These are phyloP conservation scores for Drosophila obscura DNA, from an alignment of 1,140 invertebrate genomes.

Conservation along the genomic window DNA sequence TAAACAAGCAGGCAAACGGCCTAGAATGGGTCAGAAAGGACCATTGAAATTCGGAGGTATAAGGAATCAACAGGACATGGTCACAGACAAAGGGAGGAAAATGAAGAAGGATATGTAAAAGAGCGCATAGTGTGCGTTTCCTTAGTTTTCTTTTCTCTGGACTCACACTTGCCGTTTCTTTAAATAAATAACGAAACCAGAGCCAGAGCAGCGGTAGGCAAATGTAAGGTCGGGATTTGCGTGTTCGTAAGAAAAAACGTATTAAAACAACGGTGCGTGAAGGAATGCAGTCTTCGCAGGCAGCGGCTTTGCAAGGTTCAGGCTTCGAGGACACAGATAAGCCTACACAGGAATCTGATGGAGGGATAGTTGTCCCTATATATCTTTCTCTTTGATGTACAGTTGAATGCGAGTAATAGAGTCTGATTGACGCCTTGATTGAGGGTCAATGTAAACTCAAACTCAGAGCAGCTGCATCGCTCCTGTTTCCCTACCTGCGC, in stretches of 20 bases:
- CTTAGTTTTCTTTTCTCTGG: slow-evolving; percentile 5
- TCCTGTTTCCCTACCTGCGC: not conserved
- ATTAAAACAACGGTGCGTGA: slow-evolving; percentile 55
- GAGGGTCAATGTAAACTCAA: not conserved
- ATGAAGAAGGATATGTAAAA: not conserved
- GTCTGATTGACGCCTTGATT: not conserved
- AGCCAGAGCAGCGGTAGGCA: slow-evolving; percentile 13
- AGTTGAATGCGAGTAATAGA: slow-evolving; percentile 26
- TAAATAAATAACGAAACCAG: not conserved
- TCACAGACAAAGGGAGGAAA: not conserved
- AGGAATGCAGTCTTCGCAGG: slow-evolving; percentile 37
- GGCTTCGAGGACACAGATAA: not conserved
- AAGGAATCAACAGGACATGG: slow-evolving; percentile 37
- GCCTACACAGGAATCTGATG: not conserved
- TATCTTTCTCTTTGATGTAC: slow-evolving; percentile 9
- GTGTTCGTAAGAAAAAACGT: slow-evolving; percentile 53
- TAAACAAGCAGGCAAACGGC: slow-evolving; percentile 23
- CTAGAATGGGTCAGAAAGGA: slow-evolving; percentile 21
- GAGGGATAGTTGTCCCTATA: not conserved
- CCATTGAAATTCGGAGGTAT: slow-evolving; percentile 4
- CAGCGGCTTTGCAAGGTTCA: not conserved
- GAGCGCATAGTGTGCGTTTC: slow-evolving; percentile 22
- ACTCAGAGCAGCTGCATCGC: not conserved
- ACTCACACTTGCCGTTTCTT: not conserved
- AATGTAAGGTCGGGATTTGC: slow-evolving; percentile 7